Percentiles rank a stretch among this genome's conserved stretches.
These are phyloP conservation scores for Xestobium rufovillosum DNA, from an alignment of 2,888 invertebrate genomes.

Conservation along the genomic window DNA sequence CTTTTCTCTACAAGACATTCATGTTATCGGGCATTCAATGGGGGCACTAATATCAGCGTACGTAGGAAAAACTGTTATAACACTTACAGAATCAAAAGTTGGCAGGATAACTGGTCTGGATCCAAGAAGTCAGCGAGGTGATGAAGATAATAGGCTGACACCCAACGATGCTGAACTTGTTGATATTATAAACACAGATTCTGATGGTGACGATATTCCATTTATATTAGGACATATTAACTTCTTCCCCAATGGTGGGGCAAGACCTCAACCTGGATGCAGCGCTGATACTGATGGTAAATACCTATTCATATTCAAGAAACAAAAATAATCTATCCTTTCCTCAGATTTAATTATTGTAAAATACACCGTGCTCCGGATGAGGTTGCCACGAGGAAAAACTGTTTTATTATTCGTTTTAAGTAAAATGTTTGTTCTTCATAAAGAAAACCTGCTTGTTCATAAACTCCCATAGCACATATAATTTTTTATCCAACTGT, in stretches of 20 bases:
- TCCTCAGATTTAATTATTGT: too few relatives aligned
- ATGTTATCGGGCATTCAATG: constrained; percentile 37
- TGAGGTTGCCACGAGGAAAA: too few relatives aligned
- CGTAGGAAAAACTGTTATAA: constrained; percentile 28
- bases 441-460: too few relatives aligned
- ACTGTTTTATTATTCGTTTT: too few relatives aligned
- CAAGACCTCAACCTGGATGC: constrained; percentile 49
- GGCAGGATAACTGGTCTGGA: constrained; percentile 47
- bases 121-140: constrained; percentile 51
- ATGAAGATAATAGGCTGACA: constrained; percentile 46
- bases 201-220: constrained; percentile 44
- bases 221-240: constrained; percentile 54
- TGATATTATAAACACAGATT: constrained; percentile 55
- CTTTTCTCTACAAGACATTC: too few relatives aligned
- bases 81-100: constrained; percentile 28
- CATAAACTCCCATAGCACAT: too few relatives aligned
- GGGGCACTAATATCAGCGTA: constrained; percentile 35
- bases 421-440: too few relatives aligned
- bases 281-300: constrained; percentile 23
- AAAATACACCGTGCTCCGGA: too few relatives aligned
- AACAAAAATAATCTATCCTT: too few relatives aligned
- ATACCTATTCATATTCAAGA: too few relatives aligned
- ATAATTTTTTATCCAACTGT: too few relatives aligned
- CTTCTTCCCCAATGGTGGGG: constrained; percentile 53
- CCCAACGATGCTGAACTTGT: constrained; percentile 52